Conservation (phyloP, 2,797 vertebrate genomes). For the Tauraco hartlaubi region DNA sequence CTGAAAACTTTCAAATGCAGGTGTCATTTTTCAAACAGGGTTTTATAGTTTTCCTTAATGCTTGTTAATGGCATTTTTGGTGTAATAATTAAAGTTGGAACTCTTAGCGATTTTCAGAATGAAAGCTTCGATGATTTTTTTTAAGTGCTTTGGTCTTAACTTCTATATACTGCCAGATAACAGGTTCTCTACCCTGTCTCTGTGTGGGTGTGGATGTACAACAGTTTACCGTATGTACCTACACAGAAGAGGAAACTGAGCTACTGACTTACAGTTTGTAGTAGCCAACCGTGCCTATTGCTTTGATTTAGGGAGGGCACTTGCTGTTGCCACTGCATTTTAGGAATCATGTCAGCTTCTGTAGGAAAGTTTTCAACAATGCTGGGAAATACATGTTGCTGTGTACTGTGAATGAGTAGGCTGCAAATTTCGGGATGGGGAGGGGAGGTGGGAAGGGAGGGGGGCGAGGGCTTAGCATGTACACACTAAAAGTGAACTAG, state of each 20-base stretch:
- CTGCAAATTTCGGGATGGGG: conserved; percentile 15
- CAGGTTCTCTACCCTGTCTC: conserved; percentile 69
- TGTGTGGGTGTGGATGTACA: conserved; percentile 53
- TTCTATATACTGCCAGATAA: conserved; percentile 80
- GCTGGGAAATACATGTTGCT: conserved; percentile 43
- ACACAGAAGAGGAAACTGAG: conserved; percentile 73
- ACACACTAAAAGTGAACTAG: conserved; percentile 31
- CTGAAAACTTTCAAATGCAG: conserved; percentile 69
- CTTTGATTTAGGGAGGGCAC: conserved; percentile 74
- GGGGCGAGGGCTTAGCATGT: conserved; percentile 13
- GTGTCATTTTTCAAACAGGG: conserved; percentile 71
- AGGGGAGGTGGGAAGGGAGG: conserved; percentile 30
- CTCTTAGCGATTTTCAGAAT: conserved; percentile 68
- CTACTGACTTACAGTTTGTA: conserved; percentile 75
- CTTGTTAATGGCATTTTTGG: conserved; percentile 47
- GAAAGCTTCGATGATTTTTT: conserved; percentile 70
- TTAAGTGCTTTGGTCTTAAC: conserved; percentile 75
- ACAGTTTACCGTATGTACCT: conserved; percentile 26
- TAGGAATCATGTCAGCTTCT: conserved; percentile 67
- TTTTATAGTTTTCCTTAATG: conserved; percentile 64
- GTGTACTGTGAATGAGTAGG: conserved; percentile 52
- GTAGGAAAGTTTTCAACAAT: conserved; percentile 44
- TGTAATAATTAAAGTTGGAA: conserved; percentile 52
- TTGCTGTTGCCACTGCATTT: conserved; percentile 72
- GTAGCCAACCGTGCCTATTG: conserved; percentile 83